Evolutionary conservation across 2,888 invertebrate species (phyloP).

Genomic region (Philereme vetulata): DNA sequence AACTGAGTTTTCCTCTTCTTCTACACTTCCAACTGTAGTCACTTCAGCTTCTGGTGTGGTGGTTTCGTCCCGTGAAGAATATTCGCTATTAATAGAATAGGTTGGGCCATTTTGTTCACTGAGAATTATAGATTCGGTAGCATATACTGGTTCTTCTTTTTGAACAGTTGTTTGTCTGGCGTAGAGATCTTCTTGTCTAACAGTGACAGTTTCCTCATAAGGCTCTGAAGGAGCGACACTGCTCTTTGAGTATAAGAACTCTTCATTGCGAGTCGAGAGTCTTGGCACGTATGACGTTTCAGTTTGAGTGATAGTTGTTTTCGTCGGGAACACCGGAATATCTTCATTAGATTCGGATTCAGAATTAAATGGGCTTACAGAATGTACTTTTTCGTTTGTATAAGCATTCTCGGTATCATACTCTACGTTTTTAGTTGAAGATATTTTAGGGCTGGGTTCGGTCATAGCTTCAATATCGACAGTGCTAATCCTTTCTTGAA

Average conservation of each 20-base stretch:
- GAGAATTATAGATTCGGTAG: slow-evolving; percentile 52
- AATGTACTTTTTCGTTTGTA: slow-evolving; percentile 63
- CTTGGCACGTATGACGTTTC: slow-evolving; percentile 59
- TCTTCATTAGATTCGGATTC: slow-evolving; percentile 56
- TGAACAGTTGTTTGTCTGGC: slow-evolving; percentile 53
- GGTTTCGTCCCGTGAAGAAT: slow-evolving; percentile 51
- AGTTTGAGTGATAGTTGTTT: slow-evolving; percentile 50
- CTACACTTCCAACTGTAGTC: slow-evolving; percentile 35
- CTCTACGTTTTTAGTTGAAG: slow-evolving; percentile 53
- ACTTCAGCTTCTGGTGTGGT: slow-evolving; percentile 46
- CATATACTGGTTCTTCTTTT: slow-evolving; percentile 51
- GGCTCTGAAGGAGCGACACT: slow-evolving; percentile 58
- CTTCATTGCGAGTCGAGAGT: slow-evolving; percentile 54
- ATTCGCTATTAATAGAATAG: slow-evolving; percentile 54
- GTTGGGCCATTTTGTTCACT: slow-evolving; percentile 58
- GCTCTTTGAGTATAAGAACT: slow-evolving; percentile 57
- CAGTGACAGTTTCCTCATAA: slow-evolving; percentile 52
- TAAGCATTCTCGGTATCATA: slow-evolving; percentile 74
- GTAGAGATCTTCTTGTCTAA: slow-evolving; percentile 56
- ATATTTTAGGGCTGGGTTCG: slow-evolving; percentile 59
- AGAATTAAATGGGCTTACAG: slow-evolving; percentile 57
- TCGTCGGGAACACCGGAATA: slow-evolving; percentile 38
- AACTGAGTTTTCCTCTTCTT: slow-evolving; percentile 63
- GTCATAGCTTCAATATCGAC: slow-evolving; percentile 76
- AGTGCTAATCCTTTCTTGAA: slow-evolving; percentile 77